Conservation (phyloP, 2,113 vertebrate species). For the Corapipo altera region DNA sequence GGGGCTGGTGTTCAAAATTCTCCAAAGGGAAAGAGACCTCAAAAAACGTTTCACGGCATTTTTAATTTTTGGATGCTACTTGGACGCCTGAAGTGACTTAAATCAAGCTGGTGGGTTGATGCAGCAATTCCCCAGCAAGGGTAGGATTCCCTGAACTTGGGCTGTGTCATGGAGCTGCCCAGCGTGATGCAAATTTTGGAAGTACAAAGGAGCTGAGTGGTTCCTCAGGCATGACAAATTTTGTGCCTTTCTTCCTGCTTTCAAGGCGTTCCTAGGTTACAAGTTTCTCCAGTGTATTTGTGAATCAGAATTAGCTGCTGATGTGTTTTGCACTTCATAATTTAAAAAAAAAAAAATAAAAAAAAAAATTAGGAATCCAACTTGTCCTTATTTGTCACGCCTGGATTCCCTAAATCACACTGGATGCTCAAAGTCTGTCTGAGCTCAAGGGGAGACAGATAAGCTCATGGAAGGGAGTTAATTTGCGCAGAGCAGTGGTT, state of each 20-base stretch:
- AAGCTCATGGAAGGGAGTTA: not conserved
- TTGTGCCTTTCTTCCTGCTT: not conserved
- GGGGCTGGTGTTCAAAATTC: not conserved
- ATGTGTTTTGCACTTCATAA: conserved; percentile 5
- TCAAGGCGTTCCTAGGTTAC: not conserved
- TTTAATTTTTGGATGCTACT: not conserved
- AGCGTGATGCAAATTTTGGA: not conserved
- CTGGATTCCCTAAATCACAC: conserved; percentile 42
- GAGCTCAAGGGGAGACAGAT: not conserved
- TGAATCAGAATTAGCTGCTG: not conserved
- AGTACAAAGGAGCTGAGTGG: not conserved
- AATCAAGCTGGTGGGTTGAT: not conserved
- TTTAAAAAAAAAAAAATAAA: not conserved
- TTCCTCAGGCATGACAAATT: conserved; percentile 46
- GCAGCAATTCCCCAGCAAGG: not conserved
- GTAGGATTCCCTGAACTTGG: not conserved
- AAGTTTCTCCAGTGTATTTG: conserved; percentile 51
- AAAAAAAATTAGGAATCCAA: not conserved
- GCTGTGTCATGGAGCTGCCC: not conserved
- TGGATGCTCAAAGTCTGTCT: conserved; percentile 12
- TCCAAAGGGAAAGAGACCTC: rapidly evolving
- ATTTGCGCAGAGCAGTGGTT: not conserved
- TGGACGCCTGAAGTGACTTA: not conserved
- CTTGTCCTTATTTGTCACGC: conserved; percentile 59
- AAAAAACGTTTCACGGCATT: rapidly evolving